phyloP scores from a whole-genome alignment of 1,140 invertebrate species.

The Drosophila kanapiae region DNA sequence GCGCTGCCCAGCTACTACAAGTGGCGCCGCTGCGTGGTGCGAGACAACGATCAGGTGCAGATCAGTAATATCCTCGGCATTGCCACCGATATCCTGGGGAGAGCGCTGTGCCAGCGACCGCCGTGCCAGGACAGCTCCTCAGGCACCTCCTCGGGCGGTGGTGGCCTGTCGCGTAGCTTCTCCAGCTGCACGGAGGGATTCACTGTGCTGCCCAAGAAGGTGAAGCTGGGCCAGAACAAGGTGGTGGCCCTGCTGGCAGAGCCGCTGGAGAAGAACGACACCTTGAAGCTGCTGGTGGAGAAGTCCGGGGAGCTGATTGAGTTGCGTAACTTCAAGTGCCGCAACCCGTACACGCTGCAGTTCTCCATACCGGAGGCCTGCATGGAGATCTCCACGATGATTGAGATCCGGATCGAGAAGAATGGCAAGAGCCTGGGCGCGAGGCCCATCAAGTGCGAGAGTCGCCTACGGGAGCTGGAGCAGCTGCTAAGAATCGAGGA shows the following conservation, averaged over 20 bases:
- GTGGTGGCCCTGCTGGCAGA: slow-evolving; percentile 92
- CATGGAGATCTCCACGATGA: slow-evolving; percentile 92
- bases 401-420: slow-evolving; percentile 91
- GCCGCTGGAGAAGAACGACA: slow-evolving; percentile 90
- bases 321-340: slow-evolving; percentile 90
- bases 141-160: slow-evolving; percentile 22
- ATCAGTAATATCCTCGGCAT: slow-evolving; percentile 92
- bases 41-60: slow-evolving; percentile 92
- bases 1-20: slow-evolving; percentile 90
- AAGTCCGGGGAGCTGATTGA: slow-evolving; percentile 92
- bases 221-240: slow-evolving; percentile 90
- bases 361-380: slow-evolving; percentile 92
- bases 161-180: slow-evolving; percentile 72
- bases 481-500: slow-evolving; percentile 91
- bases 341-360: slow-evolving; percentile 93
- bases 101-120: slow-evolving; percentile 87
- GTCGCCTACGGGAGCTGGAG: slow-evolving; percentile 92
- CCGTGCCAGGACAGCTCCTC: slow-evolving; percentile 79
- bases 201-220: slow-evolving; percentile 81
- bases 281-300: slow-evolving; percentile 90
- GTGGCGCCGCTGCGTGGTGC: slow-evolving; percentile 91
- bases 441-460: slow-evolving; percentile 94
- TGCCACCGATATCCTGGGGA: slow-evolving; percentile 90
- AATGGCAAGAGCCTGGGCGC: slow-evolving; percentile 92
- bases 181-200: slow-evolving; percentile 81